Evolutionary conservation across 2,797 vertebrate species (phyloP).

Genomic region (Dermochelys coriacea): DNA sequence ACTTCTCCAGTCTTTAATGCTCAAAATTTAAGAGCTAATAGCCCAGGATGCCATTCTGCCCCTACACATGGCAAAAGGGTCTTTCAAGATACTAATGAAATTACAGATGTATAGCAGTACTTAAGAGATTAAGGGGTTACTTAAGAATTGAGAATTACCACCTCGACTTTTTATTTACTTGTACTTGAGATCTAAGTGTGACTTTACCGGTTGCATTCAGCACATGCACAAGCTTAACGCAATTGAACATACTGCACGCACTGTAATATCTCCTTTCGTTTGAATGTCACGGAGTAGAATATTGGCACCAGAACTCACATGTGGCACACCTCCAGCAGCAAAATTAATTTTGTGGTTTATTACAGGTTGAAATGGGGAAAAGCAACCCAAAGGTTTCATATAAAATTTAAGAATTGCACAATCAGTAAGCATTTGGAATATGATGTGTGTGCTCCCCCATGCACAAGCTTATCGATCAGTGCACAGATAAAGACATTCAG

Average conservation of each 20-base stretch:
- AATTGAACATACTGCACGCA: fast-evolving
- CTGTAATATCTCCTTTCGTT: not conserved
- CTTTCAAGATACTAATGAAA: not conserved
- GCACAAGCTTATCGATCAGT: not conserved
- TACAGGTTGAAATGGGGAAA: not conserved
- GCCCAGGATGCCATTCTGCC: not conserved
- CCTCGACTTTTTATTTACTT: not conserved
- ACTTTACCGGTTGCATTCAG: not conserved
- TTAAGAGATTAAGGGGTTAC: not conserved
- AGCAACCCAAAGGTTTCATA: not conserved
- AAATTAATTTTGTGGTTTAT: not conserved
- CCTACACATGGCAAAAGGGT: fast-evolving
- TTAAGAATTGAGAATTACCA: not conserved
- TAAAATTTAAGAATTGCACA: not conserved
- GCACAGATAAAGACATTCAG: not conserved
- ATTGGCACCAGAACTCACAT: fast-evolving
- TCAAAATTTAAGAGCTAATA: not conserved
- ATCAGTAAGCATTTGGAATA: not conserved
- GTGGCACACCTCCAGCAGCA: not conserved
- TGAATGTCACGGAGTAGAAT: not conserved
- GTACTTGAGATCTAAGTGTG: not conserved
- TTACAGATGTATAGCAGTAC: not conserved
- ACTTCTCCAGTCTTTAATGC: not conserved
- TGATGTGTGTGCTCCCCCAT: fast-evolving
- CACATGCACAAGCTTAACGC: not conserved